Percentiles rank a stretch among this genome's conserved stretches.
Evolutionary conservation across 2,797 vertebrate genomes (phyloP).

Genomic region (Capromys pilorides): DNA sequence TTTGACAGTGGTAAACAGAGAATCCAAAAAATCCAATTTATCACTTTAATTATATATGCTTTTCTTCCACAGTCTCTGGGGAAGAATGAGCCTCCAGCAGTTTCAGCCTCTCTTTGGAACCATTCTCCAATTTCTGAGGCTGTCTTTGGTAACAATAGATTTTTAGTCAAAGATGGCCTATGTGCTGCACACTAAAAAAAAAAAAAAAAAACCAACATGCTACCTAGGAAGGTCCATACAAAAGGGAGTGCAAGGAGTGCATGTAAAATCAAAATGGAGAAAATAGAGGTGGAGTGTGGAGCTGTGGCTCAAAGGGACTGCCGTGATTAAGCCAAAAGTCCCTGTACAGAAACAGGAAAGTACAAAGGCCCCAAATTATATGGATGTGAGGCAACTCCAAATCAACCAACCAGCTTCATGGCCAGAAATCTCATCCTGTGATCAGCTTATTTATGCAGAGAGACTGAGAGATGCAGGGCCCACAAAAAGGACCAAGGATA

Average conservation of each 20-base stretch:
- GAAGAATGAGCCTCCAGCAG: constrained; percentile 8
- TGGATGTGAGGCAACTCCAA: not conserved
- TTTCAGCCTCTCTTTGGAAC: not conserved
- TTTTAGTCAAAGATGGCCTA: not conserved
- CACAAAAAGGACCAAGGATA: not conserved
- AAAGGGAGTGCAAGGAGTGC: not conserved
- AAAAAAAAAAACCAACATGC: not conserved
- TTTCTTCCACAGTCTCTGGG: constrained; percentile 59
- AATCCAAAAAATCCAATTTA: constrained; percentile 59
- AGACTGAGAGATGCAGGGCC: not conserved
- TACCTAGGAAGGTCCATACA: not conserved
- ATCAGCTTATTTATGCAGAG: not conserved
- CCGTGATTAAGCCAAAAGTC: not conserved
- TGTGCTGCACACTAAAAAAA: not conserved
- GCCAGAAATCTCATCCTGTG: not conserved
- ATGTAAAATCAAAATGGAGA: not conserved
- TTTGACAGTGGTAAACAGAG: constrained; percentile 73
- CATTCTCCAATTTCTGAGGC: constrained; percentile 20
- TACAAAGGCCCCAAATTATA: not conserved
- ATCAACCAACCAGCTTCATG: not conserved
- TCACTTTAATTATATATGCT: constrained; percentile 66
- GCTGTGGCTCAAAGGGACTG: not conserved
- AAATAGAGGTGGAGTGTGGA: not conserved
- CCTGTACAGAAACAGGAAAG: not conserved
- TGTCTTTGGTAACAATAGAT: not conserved